phyloP scores from a whole-genome alignment of 2,888 invertebrate genomes.

The Tupiocoris notatus region DNA sequence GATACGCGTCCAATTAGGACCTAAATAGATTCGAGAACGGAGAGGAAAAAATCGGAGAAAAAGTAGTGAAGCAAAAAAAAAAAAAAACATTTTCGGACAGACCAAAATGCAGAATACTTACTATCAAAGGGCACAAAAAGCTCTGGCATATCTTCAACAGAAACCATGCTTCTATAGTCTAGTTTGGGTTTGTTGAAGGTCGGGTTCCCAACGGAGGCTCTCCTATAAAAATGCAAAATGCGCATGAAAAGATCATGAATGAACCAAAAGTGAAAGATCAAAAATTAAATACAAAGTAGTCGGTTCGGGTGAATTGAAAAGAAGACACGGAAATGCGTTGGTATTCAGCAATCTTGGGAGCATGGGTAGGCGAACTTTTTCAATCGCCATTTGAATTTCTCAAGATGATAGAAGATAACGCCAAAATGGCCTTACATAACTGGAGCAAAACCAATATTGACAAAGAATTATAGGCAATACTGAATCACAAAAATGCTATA shows the following conservation, averaged over 20 bases:
- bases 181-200: conserved; percentile 81
- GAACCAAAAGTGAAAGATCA: no score
- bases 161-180: conserved; percentile 90
- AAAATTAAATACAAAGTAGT: no score
- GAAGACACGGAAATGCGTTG: no score
- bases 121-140: conserved; percentile 92
- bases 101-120: conserved; percentile 59
- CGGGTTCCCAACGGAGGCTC: conserved; percentile 71
- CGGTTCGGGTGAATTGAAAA: no score
- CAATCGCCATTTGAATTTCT: no score
- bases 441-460: no score
- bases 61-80: conserved; percentile 3
- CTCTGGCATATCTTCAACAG: conserved; percentile 92
- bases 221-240: conserved; percentile 57
- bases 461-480: no score
- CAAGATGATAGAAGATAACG: no score
- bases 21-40: not conserved
- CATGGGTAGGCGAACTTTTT: no score
- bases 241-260: not conserved
- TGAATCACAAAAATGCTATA: no score
- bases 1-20: not conserved
- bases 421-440: no score
- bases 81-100: conserved; percentile 3
- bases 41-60: conserved; percentile 2
- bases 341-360: no score